These are phyloP conservation scores for Pristionchus maxplancki DNA, from an alignment of 2,888 invertebrate genomes.

Conservation along the genomic window DNA sequence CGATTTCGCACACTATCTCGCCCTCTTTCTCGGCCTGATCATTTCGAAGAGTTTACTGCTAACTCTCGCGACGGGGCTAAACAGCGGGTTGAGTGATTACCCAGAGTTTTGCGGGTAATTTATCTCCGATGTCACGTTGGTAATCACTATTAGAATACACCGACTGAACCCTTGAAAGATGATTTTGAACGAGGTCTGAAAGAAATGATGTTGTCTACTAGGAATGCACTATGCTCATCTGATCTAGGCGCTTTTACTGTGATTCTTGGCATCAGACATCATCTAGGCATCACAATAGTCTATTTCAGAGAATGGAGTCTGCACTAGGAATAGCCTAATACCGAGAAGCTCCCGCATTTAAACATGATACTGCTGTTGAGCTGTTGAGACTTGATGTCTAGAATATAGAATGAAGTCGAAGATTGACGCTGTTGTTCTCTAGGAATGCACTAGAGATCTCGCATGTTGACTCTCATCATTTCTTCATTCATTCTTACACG, in stretches of 20 bases:
- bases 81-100: neutral
- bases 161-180: too few relatives aligned
- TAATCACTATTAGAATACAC: too few relatives aligned
- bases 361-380: neutral
- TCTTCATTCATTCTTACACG: constrained; percentile 43
- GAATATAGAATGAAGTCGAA: too few relatives aligned
- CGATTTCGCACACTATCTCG: neutral
- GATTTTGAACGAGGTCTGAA: too few relatives aligned
- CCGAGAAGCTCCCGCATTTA: neutral
- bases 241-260: too few relatives aligned
- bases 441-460: too few relatives aligned
- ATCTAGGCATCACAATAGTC: neutral
- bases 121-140: too few relatives aligned
- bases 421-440: too few relatives aligned
- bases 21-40: neutral
- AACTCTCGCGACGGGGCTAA: neutral
- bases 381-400: too few relatives aligned
- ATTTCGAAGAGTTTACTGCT: neutral
- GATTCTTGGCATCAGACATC: too few relatives aligned
- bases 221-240: too few relatives aligned
- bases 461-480: neutral
- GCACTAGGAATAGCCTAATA: neutral
- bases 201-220: too few relatives aligned
- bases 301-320: neutral
- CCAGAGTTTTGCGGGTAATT: neutral